Evolutionary conservation across 2,888 invertebrate species (phyloP).

Genomic region (Stenchaetothrips biformis): DNA sequence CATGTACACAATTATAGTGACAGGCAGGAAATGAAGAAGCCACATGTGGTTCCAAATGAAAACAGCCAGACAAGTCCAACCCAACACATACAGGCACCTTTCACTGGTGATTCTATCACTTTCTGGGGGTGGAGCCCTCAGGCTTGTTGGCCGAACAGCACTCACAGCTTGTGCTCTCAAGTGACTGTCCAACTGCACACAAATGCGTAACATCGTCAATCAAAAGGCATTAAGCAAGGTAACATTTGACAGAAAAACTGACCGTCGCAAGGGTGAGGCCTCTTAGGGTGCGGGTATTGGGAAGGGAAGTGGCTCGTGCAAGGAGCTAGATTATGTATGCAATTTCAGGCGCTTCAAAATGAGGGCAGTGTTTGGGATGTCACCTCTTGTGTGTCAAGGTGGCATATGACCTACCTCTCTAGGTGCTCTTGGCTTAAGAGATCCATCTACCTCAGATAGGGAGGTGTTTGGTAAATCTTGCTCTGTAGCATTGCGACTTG

Average conservation of each 20-base stretch:
- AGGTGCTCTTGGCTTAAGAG: too few species aligned
- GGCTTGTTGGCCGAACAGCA: neutral
- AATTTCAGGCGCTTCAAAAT: too few species aligned
- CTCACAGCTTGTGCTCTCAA: neutral
- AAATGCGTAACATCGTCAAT: constrained; percentile 43
- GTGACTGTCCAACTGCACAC: neutral
- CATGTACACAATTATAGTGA: constrained; percentile 69
- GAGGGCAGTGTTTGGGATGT: too few species aligned
- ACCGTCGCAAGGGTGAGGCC: constrained; percentile 48
- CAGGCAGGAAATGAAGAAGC: constrained; percentile 68
- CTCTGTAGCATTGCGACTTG: too few species aligned
- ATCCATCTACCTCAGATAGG: too few species aligned
- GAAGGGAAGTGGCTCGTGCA: neutral
- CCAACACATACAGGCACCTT: constrained; percentile 67
- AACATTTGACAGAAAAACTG: constrained; percentile 38
- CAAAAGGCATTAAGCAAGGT: neutral
- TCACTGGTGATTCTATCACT: neutral
- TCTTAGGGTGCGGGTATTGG: constrained; percentile 3
- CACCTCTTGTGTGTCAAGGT: too few species aligned
- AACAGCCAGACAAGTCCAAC: constrained; percentile 78
- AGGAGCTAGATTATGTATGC: neutral
- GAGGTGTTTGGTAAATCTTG: too few species aligned
- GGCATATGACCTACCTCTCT: too few species aligned
- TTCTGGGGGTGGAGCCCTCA: neutral
- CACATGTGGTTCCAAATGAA: constrained; percentile 82